Evolutionary conservation across 2,888 invertebrate genomes (phyloP), one percentile per base, ranked within the genome.

Genomic region (Cephus pulcher): DNA sequence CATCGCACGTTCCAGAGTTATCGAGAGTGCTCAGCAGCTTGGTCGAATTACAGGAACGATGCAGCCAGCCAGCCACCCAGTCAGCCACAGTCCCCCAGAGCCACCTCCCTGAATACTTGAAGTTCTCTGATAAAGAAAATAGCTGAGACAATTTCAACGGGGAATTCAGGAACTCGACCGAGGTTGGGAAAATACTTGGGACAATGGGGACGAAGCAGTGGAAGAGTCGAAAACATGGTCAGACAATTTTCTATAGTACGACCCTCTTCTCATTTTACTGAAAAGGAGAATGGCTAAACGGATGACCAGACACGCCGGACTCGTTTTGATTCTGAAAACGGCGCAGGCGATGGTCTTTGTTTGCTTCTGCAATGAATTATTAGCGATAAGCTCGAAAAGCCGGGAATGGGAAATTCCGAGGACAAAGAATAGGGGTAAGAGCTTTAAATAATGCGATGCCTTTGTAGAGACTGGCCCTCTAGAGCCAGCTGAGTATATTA

Each of bases 1-100:
- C 87, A 88, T 86, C 88, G 86, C 88, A 88, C 88, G 88, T 88
- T 88, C 83, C 83, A 86, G 85, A 88, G 88, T 87, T 88, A 88
- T 88, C 88, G 88, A 88, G 87, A 86, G 88, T 88, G 87, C 87
- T 88, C 88, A 85, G 85, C 85, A 87, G 86, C 88, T 88, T 84
- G 84, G 56, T 56, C 56, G 56, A 56, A 56, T 56, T 56, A 56
- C 56, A 56, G 56, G 3, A 56, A 56, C 56, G 56, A 56, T 56
- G 56, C 23, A 56, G 56, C 56, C 56, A 56, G 40, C 23, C 35
- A 35, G 35, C 35, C 35, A 35, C 12, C 35, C 56, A 40, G 40
- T 15, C 40, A 40, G 40, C 40, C 40, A 40, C 40, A 40, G 40
- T 40, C 56, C 23, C 56, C 2, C 56, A 6, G 56, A 23, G 6